These are phyloP conservation scores for Drosophila erecta DNA, from an alignment of 1,140 invertebrate species.

Conservation along the genomic window DNA sequence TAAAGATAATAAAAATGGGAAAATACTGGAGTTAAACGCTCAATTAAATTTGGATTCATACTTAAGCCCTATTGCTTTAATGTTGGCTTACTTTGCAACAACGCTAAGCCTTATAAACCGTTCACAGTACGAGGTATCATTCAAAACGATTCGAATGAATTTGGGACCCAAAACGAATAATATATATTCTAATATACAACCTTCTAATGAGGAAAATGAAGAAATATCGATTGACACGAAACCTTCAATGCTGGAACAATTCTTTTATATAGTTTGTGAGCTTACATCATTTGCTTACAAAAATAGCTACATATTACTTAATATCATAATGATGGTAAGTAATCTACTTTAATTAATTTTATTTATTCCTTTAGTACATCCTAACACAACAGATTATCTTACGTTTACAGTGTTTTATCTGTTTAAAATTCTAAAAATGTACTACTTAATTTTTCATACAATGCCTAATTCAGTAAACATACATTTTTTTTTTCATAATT, in stretches of 20 bases:
- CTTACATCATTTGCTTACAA: conserved; percentile 89
- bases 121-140: conserved; percentile 85
- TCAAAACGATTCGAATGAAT: conserved; percentile 30
- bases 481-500: no score
- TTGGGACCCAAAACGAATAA: conserved; percentile 13
- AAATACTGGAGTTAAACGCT: conserved; percentile 57
- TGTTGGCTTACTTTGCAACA: conserved; percentile 90
- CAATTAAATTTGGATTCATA: conserved; percentile 88
- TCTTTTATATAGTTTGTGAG: conserved; percentile 88
- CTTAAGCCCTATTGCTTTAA: conserved; percentile 90
- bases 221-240: conserved; percentile 8
- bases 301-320: conserved; percentile 93
- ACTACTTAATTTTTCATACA: no score
- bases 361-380: no score
- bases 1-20: conserved; percentile 87
- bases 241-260: conserved; percentile 86
- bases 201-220: not conserved
- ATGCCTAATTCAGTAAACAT: no score
- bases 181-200: not conserved
- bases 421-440: no score
- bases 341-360: not conserved
- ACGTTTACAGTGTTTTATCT: no score
- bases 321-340: conserved; percentile 96
- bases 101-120: conserved; percentile 89
- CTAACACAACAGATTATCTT: no score